phyloP scores from a whole-genome alignment of 2,113 vertebrate species.

The Hemibagrus wyckioides region DNA sequence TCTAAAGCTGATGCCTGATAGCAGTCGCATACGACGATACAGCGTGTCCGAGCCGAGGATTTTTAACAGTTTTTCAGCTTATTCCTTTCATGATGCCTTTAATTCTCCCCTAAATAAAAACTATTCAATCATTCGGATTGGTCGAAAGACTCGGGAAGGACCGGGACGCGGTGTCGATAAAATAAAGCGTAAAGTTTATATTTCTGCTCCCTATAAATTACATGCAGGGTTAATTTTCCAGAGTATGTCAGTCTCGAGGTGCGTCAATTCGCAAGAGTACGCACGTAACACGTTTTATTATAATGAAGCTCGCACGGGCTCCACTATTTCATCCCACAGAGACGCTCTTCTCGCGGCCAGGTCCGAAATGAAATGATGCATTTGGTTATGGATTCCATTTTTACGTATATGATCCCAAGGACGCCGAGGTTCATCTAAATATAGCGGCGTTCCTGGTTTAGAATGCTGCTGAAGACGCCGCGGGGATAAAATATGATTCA shows the following conservation, averaged over 20 bases:
- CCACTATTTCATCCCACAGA: constrained; percentile 67
- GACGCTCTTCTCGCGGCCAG: constrained; percentile 62
- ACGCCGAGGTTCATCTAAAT: constrained; percentile 67
- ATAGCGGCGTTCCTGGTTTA: constrained; percentile 56
- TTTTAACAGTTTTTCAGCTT: neutral
- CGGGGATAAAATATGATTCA: constrained; percentile 44
- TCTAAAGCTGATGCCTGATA: constrained; percentile 71
- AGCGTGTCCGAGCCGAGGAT: constrained; percentile 54
- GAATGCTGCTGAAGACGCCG: constrained; percentile 52
- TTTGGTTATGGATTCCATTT: constrained; percentile 67
- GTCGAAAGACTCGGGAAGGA: constrained; percentile 25
- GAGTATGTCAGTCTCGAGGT: constrained; percentile 61
- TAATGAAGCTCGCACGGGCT: constrained; percentile 65
- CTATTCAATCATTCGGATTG: constrained; percentile 65
- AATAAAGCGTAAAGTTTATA: constrained; percentile 57
- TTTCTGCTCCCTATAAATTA: constrained; percentile 66
- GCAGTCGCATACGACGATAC: too few relatives aligned
- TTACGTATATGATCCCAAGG: constrained; percentile 65
- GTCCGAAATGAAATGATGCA: constrained; percentile 73
- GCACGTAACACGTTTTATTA: constrained; percentile 62
- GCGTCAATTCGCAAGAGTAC: constrained; percentile 62
- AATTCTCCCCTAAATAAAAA: constrained; percentile 58
- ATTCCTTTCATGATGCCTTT: constrained; percentile 58
- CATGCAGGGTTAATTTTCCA: constrained; percentile 63
- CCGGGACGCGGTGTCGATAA: constrained; percentile 21